Percentiles rank a stretch among this genome's conserved stretches.
Conservation (phyloP, 2,888 invertebrate genomes). For the Heliothis peltigera region DNA sequence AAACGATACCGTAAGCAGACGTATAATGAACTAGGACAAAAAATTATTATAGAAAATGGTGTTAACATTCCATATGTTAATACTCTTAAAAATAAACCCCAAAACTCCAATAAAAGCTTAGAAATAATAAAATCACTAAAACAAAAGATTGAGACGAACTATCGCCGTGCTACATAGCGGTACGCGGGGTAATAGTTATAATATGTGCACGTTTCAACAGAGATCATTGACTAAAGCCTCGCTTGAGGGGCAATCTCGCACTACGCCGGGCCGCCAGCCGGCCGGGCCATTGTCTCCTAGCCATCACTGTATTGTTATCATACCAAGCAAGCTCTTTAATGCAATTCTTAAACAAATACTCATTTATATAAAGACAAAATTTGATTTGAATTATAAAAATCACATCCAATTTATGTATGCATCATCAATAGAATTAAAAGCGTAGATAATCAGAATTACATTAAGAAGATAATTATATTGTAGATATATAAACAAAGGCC, state of each 20-base stretch:
- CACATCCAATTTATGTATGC: constrained; percentile 1
- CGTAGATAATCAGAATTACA: neutral
- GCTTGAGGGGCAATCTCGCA: constrained; percentile 64
- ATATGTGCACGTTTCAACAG: constrained; percentile 72
- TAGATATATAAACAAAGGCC: constrained; percentile 43
- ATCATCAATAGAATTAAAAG: constrained; percentile 11
- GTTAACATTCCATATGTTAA: constrained; percentile 82
- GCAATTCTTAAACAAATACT: neutral
- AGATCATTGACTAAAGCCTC: constrained; percentile 76
- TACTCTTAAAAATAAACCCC: constrained; percentile 78
- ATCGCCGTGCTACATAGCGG: constrained; percentile 61
- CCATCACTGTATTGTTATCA: neutral
- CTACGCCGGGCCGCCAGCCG: constrained; percentile 38
- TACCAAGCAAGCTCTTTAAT: constrained; percentile 12
- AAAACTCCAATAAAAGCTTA: constrained; percentile 79
- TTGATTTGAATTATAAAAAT: constrained; percentile 13
- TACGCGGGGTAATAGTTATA: constrained; percentile 59
- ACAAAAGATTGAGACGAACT: constrained; percentile 59
- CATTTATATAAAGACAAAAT: neutral
- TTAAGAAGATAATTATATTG: neutral
- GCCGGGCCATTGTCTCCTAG: constrained; percentile 26
- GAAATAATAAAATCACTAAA: constrained; percentile 69
- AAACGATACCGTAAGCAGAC: constrained; percentile 71
- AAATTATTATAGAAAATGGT: constrained; percentile 68
- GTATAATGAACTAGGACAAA: constrained; percentile 65